Conservation (phyloP, 2,888 invertebrate species). For the Alitta virens region DNA sequence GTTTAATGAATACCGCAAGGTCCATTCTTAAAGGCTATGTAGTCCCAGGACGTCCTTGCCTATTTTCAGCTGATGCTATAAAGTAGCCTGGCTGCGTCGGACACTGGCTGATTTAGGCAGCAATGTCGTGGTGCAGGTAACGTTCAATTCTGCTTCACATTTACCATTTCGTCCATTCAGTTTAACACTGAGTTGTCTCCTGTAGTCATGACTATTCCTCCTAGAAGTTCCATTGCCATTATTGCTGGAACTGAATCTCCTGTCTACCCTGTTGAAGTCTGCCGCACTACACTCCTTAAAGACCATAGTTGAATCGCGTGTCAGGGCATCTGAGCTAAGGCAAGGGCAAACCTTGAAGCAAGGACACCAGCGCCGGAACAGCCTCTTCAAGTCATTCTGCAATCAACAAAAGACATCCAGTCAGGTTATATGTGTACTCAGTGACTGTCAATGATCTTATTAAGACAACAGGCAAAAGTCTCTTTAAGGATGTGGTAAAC, state of each 20-base stretch:
- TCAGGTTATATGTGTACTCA: too few species aligned
- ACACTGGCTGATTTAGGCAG: too few species aligned
- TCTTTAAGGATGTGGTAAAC: too few species aligned
- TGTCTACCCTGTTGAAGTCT: background rate
- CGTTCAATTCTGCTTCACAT: background rate
- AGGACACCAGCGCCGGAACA: slow-evolving; percentile 10
- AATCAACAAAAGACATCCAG: background rate
- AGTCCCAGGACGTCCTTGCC: too few species aligned
- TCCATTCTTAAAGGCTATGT: too few species aligned
- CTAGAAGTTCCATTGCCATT: background rate
- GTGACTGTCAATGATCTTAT: too few species aligned
- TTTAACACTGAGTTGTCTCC: slow-evolving; percentile 8
- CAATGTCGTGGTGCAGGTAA: too few species aligned
- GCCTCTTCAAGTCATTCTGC: slow-evolving; percentile 14
- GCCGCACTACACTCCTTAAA: background rate
- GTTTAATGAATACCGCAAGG: too few species aligned
- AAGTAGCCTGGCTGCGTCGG: too few species aligned
- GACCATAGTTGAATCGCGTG: slow-evolving; percentile 7
- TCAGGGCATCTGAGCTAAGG: slow-evolving; percentile 5
- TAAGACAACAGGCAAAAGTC: too few species aligned
- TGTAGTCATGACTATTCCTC: slow-evolving; percentile 7
- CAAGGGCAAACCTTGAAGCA: slow-evolving; percentile 7
- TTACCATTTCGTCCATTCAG: slow-evolving; percentile 3
- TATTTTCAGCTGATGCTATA: too few species aligned
- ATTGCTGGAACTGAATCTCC: slow-evolving; percentile 5